Conservation (phyloP, 2,113 vertebrate genomes). For the Fukomys damarensis region DNA sequence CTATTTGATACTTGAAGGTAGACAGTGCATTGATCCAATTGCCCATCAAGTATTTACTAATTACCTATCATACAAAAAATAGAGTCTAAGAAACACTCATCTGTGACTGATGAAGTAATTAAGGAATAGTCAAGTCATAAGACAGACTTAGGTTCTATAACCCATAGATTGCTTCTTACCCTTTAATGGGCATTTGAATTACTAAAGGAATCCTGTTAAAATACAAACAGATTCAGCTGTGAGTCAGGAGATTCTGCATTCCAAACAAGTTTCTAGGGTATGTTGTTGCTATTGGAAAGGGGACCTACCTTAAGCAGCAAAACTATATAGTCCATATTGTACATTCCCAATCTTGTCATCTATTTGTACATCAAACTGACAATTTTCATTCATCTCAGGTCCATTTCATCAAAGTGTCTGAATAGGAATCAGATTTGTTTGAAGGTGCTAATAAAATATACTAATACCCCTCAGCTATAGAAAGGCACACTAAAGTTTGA, state of each 20-base stretch:
- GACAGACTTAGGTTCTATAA: not conserved
- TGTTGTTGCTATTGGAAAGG: not conserved
- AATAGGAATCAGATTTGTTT: constrained; percentile 57
- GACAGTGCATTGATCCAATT: not conserved
- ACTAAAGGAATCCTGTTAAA: not conserved
- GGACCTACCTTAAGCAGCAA: not conserved
- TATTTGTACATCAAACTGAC: constrained; percentile 41
- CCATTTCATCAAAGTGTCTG: constrained; percentile 44
- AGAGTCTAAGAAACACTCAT: not conserved
- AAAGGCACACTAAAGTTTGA: constrained; percentile 7
- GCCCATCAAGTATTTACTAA: not conserved
- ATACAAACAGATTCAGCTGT: not conserved
- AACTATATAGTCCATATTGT: not conserved
- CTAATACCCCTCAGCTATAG: not conserved
- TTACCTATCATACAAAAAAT: not conserved
- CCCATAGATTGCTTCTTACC: constrained; percentile 9
- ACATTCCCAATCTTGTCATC: not conserved
- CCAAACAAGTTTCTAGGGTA: not conserved
- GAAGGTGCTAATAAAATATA: constrained; percentile 61
- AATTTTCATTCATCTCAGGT: constrained; percentile 25
- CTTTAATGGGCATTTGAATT: constrained; percentile 34
- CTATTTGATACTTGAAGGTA: not conserved
- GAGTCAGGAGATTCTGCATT: not conserved
- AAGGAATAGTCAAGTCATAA: constrained; percentile 6
- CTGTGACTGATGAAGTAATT: not conserved